A percentile compares a stretch with the other conserved stretches of the same genome.
Conservation (phyloP, 2,113 vertebrate species). For the Amblyopsis rosae region DNA sequence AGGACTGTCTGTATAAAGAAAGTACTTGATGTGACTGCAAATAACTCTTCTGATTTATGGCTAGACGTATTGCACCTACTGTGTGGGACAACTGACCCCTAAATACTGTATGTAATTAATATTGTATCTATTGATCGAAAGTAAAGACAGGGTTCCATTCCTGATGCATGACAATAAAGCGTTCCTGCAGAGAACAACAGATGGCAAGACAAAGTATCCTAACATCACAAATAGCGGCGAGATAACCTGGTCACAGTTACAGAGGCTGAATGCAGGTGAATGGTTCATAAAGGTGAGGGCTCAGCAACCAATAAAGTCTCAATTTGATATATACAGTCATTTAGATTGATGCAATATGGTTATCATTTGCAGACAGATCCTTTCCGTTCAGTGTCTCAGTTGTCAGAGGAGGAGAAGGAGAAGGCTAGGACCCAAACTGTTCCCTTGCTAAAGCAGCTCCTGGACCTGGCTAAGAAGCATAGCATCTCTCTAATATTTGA, state of each 20-base stretch:
- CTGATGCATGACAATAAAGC: constrained; percentile 85
- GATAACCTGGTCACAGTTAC: constrained; percentile 81
- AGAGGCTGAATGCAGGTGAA: constrained; percentile 84
- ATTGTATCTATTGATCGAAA: constrained; percentile 23
- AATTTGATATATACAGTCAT: background rate
- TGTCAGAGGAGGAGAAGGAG: constrained; percentile 69
- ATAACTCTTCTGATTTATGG: too few species aligned
- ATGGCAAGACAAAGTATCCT: constrained; percentile 71
- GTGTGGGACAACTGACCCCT: too few species aligned
- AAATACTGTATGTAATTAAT: background rate
- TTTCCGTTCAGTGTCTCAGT: constrained; percentile 72
- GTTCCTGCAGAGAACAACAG: constrained; percentile 84
- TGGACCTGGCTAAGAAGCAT: constrained; percentile 70
- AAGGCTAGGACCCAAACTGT: constrained; percentile 73
- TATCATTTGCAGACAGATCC: constrained; percentile 77
- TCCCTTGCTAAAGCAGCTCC: constrained; percentile 71
- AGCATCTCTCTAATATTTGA: constrained; percentile 89
- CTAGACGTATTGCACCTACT: background rate
- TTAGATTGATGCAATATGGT: background rate
- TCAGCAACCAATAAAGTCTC: background rate
- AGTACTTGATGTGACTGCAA: too few species aligned
- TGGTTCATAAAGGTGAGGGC: constrained; percentile 90
- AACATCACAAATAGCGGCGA: constrained; percentile 54
- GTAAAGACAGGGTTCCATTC: constrained; percentile 82
- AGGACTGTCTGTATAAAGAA: too few species aligned